A percentile compares a stretch with the other conserved stretches of the same genome.
These are phyloP conservation scores for Pachyseris speciosa DNA, from an alignment of 64 coral and sea anemone genomes.

Conservation along the genomic window DNA sequence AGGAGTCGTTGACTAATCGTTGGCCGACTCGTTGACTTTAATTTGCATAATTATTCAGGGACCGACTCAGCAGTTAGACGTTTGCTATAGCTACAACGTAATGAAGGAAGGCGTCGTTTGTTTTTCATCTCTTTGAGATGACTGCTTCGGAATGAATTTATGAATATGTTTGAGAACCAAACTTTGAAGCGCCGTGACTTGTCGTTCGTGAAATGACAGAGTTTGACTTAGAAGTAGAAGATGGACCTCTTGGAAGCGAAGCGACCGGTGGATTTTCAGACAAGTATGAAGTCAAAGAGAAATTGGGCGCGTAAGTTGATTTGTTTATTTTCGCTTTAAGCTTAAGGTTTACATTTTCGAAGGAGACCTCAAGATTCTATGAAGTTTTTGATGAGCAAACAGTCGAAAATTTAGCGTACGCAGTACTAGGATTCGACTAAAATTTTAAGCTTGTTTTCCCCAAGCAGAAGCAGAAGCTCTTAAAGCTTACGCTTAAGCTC, in stretches of 20 bases:
- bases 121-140: conserved; percentile 38
- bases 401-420: too few species aligned
- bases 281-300: conserved; percentile 70
- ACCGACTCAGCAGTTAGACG: too few species aligned
- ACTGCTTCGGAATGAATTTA: background rate
- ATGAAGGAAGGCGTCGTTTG: background rate
- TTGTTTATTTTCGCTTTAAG: background rate
- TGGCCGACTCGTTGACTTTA: too few species aligned
- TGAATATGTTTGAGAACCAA: conserved; percentile 3
- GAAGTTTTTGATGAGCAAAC: background rate
- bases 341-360: background rate
- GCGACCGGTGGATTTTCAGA: conserved; percentile 70
- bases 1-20: too few species aligned
- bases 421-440: background rate
- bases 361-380: too few species aligned
- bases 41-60: too few species aligned
- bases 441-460: background rate
- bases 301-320: conserved; percentile 64
- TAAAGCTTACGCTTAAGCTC: too few species aligned
- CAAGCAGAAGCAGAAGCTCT: background rate
- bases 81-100: background rate
- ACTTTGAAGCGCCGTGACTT: background rate
- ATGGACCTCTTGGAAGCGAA: conserved; percentile 68
- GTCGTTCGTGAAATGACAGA: conserved; percentile 73
- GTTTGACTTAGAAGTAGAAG: conserved; percentile 60